Base-by-base conservation (phyloP, 1,140 invertebrate genomes). In the Maconellicoccus hirsutus region DNA sequence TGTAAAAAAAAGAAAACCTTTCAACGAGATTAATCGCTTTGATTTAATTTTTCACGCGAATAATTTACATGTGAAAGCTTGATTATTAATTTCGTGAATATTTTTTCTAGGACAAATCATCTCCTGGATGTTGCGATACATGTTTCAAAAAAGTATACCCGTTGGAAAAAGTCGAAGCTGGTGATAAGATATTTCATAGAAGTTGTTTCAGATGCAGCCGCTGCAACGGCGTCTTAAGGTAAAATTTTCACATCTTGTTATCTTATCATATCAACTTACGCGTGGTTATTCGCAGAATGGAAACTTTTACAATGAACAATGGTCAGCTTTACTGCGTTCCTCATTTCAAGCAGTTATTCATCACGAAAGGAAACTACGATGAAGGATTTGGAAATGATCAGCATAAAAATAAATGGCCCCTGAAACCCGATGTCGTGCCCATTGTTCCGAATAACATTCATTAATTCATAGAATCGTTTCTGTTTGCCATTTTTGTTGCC, bases 291-390 rank as follows among this genome's bases (percentile, higher is more conserved):
- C 78, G 70, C 78, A 90, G 89, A 81, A 86, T 90, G 85, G 88
- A 89, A 77, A 87, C 87, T 23, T 90, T 89, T 78, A 87, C 87
- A 16, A 80, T 87, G 75, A 90, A 90, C 76, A 87, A 88, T 74
- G 88, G 87, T 22, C 84, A 86, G 69, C 82, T 91, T 16, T 92
- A 88, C 77, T 92, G 90, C 79, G 87, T 86, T 71, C 86, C 87
- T 3, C 90, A 92, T 77, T 92, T 90, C 80, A 91, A 90, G 76
- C 88, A 91, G 77, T 81, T 91, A 1, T 92, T 92, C 77, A 89
- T 89, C 75, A 83, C 87, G n/a, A 89, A 90, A 79, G 90, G 90
- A 42, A 91, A 91, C 79, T 92, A 92, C 78, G 90, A 92, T 75
- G 89, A 90, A 77, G 89, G 88, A 22, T 92, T 92, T 77, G 85